Evolutionary conservation across 2,797 vertebrate species (phyloP), one percentile per base, ranked within the genome.

Genomic region (Ptychadena robeensis): DNA sequence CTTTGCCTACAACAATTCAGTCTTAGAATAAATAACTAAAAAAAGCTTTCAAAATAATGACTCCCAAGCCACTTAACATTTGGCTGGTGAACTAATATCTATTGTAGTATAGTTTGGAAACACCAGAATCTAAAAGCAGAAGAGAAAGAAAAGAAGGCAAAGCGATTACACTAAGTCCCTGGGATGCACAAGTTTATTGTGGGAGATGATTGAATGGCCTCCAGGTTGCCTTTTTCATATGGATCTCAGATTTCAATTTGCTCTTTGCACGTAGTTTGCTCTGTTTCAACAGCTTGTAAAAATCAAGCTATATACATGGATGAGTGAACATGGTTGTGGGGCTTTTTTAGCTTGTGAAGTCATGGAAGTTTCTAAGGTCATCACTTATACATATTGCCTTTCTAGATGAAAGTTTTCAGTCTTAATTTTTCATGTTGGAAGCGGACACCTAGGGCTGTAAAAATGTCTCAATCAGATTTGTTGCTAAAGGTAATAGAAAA

Each of bases 211-310:
- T 64, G 68, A 80, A 73, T 35, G n/a, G 69, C 69, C 68, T 72
- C 68, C 27, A 18, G 22, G 27, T 70, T 40, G 30, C 53, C 18
- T 32, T 71, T 59, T 30, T 79, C 67, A 37, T 38, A n/a, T 34
- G 53, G 28, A 53, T 44, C 69, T 80, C 67, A 72, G 4, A 44
- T 71, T 72, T 64, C 57, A 65, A 15, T 31, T 63, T 38, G 53
- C 53, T 61, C 66, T 70, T 70, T 70, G 44, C 53, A 59, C 34
- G 11, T 61, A 68, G 53, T 68, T 57, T 79, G 31, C 14, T 59
- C 65, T 31, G 53, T 80, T 59, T 80, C 68, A 61, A 70, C 78
- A 80, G 67, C 67, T 71, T 71, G 78, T 71, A 80, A 80, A 71
- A 80, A 61, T 80, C 78, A 40, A 61, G 11, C 22, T 67, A 69